Conservation (phyloP, 2,113 vertebrate species). For the Xyliphius kryptos region DNA sequence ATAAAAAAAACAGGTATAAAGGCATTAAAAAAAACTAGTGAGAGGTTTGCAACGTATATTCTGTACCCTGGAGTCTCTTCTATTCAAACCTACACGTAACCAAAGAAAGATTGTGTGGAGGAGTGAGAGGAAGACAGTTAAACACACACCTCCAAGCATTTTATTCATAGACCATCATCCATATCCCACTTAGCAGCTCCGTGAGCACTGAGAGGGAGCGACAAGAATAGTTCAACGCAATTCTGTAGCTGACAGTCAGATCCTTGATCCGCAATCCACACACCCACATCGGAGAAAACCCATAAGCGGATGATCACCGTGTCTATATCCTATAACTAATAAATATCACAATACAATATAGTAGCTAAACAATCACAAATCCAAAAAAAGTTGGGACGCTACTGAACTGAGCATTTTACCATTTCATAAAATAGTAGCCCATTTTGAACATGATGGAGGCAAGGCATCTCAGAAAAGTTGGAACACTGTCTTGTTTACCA, state of each 20-base stretch:
- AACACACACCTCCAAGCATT: slow-evolving; percentile 13
- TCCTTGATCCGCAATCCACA: background rate
- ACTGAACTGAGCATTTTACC: too few relatives aligned
- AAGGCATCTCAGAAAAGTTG: too few relatives aligned
- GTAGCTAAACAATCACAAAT: too few relatives aligned
- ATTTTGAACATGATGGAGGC: too few relatives aligned
- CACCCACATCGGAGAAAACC: background rate
- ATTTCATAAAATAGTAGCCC: too few relatives aligned
- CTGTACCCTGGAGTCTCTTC: background rate
- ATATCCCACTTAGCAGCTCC: slow-evolving; percentile 5
- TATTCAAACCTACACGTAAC: background rate
- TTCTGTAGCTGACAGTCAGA: background rate
- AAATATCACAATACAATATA: background rate
- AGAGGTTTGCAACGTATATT: too few relatives aligned
- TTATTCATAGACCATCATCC: slow-evolving; percentile 17
- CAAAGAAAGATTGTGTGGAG: slow-evolving; percentile 6
- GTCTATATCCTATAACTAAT: background rate
- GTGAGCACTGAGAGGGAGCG: slow-evolving; percentile 7
- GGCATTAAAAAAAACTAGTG: too few relatives aligned
- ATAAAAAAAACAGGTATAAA: too few relatives aligned
- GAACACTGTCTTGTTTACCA: too few relatives aligned
- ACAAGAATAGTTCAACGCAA: slow-evolving; percentile 7
- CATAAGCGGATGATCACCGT: background rate
- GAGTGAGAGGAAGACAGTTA: slow-evolving; percentile 12
- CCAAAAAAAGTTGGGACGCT: too few relatives aligned